Conservation (phyloP, 2,888 invertebrate genomes). For the Atethmia centrago region DNA sequence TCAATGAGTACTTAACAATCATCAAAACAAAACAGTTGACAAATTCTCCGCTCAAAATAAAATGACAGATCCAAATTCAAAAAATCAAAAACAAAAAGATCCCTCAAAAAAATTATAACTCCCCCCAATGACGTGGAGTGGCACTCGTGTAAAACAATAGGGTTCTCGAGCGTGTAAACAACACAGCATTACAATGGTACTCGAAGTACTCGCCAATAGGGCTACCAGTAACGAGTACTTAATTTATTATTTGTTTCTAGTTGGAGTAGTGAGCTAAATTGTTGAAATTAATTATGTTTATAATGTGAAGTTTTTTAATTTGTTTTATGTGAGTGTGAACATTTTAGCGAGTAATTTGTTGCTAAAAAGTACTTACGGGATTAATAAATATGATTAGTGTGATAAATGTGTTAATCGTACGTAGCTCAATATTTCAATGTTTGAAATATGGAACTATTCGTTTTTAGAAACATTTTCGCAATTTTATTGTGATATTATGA, state of each 20-base stretch:
- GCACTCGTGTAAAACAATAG: slow-evolving; percentile 79
- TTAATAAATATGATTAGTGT: background rate
- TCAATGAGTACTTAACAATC: too few relatives aligned
- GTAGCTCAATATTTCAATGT: background rate
- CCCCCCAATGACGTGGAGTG: slow-evolving; percentile 73
- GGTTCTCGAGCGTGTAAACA: slow-evolving; percentile 80
- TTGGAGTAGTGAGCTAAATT: slow-evolving; percentile 53
- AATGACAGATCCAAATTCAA: slow-evolving; percentile 40
- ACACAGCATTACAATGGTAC: slow-evolving; percentile 76
- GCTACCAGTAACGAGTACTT: slow-evolving; percentile 68
- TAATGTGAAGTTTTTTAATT: slow-evolving; percentile 14
- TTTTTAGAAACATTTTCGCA: background rate
- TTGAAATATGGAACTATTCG: background rate
- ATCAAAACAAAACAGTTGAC: background rate
- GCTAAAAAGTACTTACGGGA: background rate
- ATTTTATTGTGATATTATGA: background rate
- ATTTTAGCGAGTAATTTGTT: background rate
- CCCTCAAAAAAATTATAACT: slow-evolving; percentile 72
- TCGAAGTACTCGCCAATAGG: slow-evolving; percentile 64
- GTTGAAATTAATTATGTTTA: slow-evolving; percentile 37
- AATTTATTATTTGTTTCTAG: slow-evolving; percentile 70
- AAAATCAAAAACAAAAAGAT: slow-evolving; percentile 67
- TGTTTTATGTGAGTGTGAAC: background rate
- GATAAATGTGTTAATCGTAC: too few relatives aligned
- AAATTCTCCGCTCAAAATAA: slow-evolving; percentile 15